These are phyloP conservation scores for Oeneis ivallda DNA, from an alignment of 2,888 invertebrate genomes.

Conservation along the genomic window DNA sequence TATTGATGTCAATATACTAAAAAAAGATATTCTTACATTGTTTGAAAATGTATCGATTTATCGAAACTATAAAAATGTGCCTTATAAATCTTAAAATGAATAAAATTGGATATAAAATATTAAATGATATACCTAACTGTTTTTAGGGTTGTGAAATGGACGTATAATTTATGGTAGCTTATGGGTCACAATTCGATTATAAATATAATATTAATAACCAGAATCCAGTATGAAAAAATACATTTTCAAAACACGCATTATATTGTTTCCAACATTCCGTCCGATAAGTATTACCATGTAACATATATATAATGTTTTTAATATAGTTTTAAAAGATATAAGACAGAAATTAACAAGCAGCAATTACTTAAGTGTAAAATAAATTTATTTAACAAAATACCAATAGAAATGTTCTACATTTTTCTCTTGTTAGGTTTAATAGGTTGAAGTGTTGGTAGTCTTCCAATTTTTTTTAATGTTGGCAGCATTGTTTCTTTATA, in stretches of 20 bases:
- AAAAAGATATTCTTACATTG: too few relatives aligned
- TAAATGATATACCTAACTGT: conserved; percentile 10
- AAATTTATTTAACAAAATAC: conserved; percentile 24
- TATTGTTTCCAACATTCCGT: conserved; percentile 51
- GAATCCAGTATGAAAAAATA: too few relatives aligned
- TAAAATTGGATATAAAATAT: conserved; percentile 3
- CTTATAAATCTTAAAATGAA: conserved; percentile 36
- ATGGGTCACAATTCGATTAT: conserved; percentile 53
- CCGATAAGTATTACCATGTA: conserved; percentile 70
- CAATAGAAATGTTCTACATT: neutral
- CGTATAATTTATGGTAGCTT: conserved; percentile 40
- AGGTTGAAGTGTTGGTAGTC: neutral
- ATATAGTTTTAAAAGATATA: conserved; percentile 23
- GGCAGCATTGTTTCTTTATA: conserved; percentile 11
- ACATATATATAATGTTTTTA: conserved; percentile 23
- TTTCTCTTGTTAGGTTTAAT: neutral
- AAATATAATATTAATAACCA: conserved; percentile 24
- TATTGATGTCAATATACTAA: conserved; percentile 12
- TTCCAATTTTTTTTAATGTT: conserved; percentile 12
- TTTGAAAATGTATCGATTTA: conserved; percentile 5
- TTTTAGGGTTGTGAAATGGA: conserved; percentile 62
- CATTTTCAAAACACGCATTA: neutral
- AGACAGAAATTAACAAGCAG: conserved; percentile 25
- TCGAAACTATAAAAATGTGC: conserved; percentile 36
- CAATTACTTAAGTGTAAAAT: conserved; percentile 18